These are phyloP conservation scores for Heliconius charithonia DNA, from an alignment of 2,888 invertebrate species.

Conservation along the genomic window DNA sequence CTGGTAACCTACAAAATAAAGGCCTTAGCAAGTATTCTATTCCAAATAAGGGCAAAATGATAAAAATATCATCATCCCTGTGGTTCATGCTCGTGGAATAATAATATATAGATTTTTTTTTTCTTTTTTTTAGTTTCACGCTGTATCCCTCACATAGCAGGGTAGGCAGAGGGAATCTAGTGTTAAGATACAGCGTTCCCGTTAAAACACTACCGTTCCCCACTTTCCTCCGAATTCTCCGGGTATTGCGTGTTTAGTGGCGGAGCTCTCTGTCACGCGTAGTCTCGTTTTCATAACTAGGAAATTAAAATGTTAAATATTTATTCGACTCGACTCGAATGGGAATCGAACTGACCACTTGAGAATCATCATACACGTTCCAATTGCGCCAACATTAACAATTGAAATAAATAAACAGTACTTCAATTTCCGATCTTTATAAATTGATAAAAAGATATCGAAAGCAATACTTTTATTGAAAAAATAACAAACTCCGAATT, in stretches of 20 bases:
- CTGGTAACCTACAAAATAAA: conserved; percentile 23
- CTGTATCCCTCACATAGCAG: too few species aligned
- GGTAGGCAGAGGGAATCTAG: too few species aligned
- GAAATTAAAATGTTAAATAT: too few species aligned
- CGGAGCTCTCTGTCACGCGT: too few species aligned
- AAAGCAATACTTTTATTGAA: neutral
- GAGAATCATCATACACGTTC: too few species aligned
- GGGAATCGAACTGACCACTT: too few species aligned
- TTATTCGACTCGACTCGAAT: too few species aligned
- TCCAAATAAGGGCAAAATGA: neutral
- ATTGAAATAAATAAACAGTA: neutral
- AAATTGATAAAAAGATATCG: neutral
- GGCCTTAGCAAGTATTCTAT: conserved; percentile 21
- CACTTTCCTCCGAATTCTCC: too few species aligned
- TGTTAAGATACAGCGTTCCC: too few species aligned
- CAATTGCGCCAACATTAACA: neutral
- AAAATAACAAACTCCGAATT: neutral
- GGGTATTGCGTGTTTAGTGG: too few species aligned
- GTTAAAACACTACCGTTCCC: too few species aligned
- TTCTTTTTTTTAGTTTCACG: neutral
- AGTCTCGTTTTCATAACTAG: too few species aligned
- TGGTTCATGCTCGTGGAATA: neutral
- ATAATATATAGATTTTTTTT: neutral
- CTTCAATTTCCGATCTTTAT: neutral
- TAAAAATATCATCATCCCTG: conserved; percentile 4